Base-by-base conservation (phyloP, 92 coral and sea anemone species). In the Paramuricea clavata region DNA sequence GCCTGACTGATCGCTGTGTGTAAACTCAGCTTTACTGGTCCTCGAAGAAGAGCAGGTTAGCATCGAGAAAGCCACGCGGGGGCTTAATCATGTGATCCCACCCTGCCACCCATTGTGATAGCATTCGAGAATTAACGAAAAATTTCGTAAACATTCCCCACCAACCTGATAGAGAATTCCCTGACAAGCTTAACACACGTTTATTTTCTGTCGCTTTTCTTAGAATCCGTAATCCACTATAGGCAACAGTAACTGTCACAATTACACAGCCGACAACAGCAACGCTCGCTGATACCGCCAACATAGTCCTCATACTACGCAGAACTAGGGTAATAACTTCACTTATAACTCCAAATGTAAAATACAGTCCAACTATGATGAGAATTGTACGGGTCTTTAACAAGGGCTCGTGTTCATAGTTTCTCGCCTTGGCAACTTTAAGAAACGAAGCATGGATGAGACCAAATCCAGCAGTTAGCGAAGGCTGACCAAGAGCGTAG, bases 401-500 rank as follows among this genome's bases (percentile, higher is more conserved):
- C 60, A 74, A 22, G 0, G 81, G 64, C 41, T 47, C 60, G 25
- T 74, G 5, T 44, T 52, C 36, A 13, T 74, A 74, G 25, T 74
- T 26, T 23, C 19, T 47, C 0, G 33, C 35, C 60, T 74, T 74
- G 5, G 81, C 57, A 7, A 74, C 60, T 41, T 74, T 74, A 1
- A 74, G n/a, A 31, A 74, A 74, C 5, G 35, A 44, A 47, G 81
- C 81, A 74, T 74, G 81, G 44, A 74, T 13, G 0, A 74, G 35
- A 16, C 81, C 81, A 74, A 74, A 74, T 0, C 81, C 60, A 1
- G 81, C 81, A 7, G 64, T 74, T 26, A 74, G 25, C 19, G 81
- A 74, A 21, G 81, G 81, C 35, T 74, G 81, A 1, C 81, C 81
- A 74, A 74, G 64, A 22, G 60, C 34, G 30, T 74, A 74, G n/a